Evolutionary conservation across 1,140 invertebrate species (phyloP).

Genomic region (Drosophila trapezifrons): DNA sequence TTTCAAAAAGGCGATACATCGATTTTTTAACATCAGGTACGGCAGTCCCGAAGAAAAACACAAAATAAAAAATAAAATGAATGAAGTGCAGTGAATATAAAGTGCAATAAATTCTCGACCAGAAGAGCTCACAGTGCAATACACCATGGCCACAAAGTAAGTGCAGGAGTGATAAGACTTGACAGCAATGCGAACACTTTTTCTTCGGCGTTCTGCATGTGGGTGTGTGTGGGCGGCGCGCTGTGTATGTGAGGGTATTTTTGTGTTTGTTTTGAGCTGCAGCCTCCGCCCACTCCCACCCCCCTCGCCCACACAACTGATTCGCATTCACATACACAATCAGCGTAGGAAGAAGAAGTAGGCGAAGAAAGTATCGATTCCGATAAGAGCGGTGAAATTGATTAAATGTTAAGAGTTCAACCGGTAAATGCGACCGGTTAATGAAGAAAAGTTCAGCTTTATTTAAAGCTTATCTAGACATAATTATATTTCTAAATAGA

Average conservation of each 20-base stretch:
- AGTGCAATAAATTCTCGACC: conserved; percentile 34
- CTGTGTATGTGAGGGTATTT: conserved; percentile 71
- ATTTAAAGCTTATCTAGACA: not conserved
- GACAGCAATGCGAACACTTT: not conserved
- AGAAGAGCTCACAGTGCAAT: conserved; percentile 39
- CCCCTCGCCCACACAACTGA: not conserved
- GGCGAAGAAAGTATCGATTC: conserved; percentile 30
- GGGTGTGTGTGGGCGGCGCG: conserved; percentile 49
- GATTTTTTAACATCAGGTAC: not conserved
- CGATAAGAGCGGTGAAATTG: conserved; percentile 32
- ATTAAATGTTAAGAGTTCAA: conserved; percentile 39
- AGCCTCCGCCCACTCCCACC: conserved; percentile 32
- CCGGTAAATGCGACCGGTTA: not conserved
- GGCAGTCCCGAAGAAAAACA: conserved; percentile 17
- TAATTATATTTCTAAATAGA: not conserved
- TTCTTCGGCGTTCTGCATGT: conserved; percentile 4
- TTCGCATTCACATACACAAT: conserved; percentile 34
- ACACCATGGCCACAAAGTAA: conserved; percentile 67
- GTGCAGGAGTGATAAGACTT: conserved; percentile 30
- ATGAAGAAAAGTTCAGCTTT: not conserved
- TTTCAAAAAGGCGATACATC: no score
- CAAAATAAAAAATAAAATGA: conserved; percentile 19
- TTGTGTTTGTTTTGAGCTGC: conserved; percentile 69
- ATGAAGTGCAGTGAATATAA: conserved; percentile 49
- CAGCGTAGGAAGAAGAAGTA: conserved; percentile 11